Conservation (phyloP, 2,888 invertebrate species). For the Eupelmus urozonus region DNA sequence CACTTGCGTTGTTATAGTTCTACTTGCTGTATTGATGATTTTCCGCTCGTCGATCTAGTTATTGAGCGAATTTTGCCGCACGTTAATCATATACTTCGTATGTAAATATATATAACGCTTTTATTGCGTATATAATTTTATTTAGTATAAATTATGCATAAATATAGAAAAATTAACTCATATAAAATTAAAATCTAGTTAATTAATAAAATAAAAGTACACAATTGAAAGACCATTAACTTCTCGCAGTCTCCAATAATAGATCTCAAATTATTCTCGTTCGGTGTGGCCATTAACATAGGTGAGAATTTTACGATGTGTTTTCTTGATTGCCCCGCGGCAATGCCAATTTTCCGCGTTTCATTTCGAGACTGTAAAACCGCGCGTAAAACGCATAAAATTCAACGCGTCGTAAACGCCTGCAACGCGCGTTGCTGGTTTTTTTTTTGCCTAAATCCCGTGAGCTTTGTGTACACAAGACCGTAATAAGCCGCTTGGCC, state of each 20-base stretch:
- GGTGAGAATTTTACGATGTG: neutral
- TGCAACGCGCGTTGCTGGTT: neutral
- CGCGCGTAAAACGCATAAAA: neutral
- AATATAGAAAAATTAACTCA: neutral
- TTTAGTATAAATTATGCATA: neutral
- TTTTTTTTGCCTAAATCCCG: conserved; percentile 14
- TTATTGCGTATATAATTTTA: conserved; percentile 1
- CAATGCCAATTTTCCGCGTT: conserved; percentile 10
- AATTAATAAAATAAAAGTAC: no score
- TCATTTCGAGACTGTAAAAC: conserved; percentile 23
- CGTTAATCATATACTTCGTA: no score
- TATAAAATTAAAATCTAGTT: neutral
- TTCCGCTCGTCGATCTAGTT: conserved; percentile 6
- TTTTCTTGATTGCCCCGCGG: conserved; percentile 16
- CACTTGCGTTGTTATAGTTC: neutral
- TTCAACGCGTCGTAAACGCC: conserved; percentile 17
- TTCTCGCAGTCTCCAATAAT: no score
- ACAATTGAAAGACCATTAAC: no score
- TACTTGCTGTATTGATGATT: neutral
- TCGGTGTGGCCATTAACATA: neutral
- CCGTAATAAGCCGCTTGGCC: no score
- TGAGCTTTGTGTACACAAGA: no score
- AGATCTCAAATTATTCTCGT: neutral
- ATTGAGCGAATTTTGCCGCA: neutral
- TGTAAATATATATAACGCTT: no score